Evolutionary conservation across 2,797 vertebrate genomes (phyloP).

Genomic region (Emys orbicularis): DNA sequence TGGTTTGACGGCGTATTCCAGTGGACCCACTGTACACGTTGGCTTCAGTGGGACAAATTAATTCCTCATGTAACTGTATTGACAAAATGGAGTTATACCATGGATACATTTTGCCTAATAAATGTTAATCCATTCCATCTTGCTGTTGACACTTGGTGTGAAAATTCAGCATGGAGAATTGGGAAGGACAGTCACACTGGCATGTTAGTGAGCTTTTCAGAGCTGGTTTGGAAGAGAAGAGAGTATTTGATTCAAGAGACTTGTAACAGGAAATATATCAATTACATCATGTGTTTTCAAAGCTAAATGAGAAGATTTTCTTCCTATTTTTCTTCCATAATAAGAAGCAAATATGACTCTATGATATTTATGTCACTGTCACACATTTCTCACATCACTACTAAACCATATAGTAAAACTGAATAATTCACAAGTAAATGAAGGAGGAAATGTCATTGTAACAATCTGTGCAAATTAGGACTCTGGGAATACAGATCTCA

Average conservation of each 20-base stretch:
- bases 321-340: neutral
- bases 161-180: neutral
- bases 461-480: neutral
- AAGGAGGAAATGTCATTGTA: neutral
- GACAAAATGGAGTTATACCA: neutral
- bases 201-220: neutral
- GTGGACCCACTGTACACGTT: neutral
- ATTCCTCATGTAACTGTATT: neutral
- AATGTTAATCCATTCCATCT: neutral
- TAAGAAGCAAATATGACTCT: neutral
- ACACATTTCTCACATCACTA: neutral
- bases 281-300: neutral
- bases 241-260: neutral
- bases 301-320: neutral
- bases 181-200: neutral
- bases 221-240: neutral
- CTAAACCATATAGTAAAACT: neutral
- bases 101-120: neutral
- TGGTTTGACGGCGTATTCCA: accelerated
- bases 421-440: neutral
- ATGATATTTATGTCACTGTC: neutral
- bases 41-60: neutral
- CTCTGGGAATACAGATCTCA: neutral
- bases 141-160: accelerated
- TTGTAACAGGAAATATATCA: neutral